These are phyloP conservation scores for Drosophila neonasuta DNA, from an alignment of 2,888 invertebrate genomes.

Conservation along the genomic window DNA sequence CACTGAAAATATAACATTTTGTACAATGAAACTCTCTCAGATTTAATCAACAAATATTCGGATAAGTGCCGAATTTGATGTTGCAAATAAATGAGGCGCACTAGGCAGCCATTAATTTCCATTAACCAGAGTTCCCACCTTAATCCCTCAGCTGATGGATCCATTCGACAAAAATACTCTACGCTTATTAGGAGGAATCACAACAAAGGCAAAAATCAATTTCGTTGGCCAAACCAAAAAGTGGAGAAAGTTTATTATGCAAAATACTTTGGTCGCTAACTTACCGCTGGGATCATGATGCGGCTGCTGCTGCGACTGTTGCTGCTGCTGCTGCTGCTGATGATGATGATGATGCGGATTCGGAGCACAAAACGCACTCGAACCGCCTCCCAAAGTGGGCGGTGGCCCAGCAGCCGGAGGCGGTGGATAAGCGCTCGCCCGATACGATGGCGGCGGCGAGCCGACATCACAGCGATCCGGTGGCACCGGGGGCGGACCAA, in stretches of 20 bases:
- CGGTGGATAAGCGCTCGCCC: slow-evolving; percentile 70
- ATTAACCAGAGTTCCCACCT: too few species aligned
- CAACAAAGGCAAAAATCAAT: slow-evolving; percentile 36
- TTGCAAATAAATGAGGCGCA: too few species aligned
- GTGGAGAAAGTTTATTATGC: slow-evolving; percentile 37
- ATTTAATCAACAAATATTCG: too few species aligned
- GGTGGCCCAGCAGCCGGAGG: slow-evolving; percentile 57
- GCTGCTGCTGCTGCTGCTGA: slow-evolving; percentile 51
- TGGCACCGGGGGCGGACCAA: slow-evolving; percentile 58
- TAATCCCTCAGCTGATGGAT: background rate
- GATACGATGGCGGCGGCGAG: slow-evolving; percentile 78
- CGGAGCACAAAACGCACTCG: slow-evolving; percentile 82
- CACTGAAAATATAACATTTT: too few species aligned
- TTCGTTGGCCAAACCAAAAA: slow-evolving; percentile 20
- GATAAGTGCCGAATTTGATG: too few species aligned
- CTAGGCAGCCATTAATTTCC: too few species aligned
- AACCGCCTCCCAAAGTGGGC: slow-evolving; percentile 78
- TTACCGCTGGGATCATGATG: slow-evolving; percentile 79
- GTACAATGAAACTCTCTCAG: too few species aligned
- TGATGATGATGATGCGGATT: slow-evolving; percentile 80
- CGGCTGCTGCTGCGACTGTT: slow-evolving; percentile 41
- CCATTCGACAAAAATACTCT: slow-evolving; percentile 18
- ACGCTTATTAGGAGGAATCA: slow-evolving; percentile 19
- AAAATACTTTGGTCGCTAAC: slow-evolving; percentile 47
- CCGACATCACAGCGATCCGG: slow-evolving; percentile 75